A percentile compares a stretch with the other conserved stretches of the same genome.
phyloP scores from a whole-genome alignment of 2,888 invertebrate species.

The Conus canariensis region DNA sequence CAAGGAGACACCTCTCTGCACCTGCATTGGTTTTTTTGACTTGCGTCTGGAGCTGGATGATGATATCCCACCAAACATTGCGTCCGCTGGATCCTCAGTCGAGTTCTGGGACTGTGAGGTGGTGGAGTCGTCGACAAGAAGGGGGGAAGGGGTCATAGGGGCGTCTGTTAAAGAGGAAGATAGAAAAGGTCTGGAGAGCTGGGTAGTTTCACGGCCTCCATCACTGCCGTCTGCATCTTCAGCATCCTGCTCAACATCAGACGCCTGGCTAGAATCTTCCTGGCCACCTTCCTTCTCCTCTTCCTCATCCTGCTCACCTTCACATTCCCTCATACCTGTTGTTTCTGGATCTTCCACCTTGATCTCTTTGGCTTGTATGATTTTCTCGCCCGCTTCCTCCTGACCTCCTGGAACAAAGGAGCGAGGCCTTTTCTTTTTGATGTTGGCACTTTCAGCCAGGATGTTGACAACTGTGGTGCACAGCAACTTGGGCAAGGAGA shows the following conservation, averaged over 20 bases:
- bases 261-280: not conserved
- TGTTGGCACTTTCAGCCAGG: slow-evolving; percentile 1
- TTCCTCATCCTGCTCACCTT: slow-evolving; percentile 7
- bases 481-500: slow-evolving; percentile 33
- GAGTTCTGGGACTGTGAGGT: slow-evolving; percentile 28
- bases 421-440: not conserved
- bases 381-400: not conserved
- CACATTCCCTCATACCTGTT: not conserved
- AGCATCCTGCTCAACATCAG: not conserved
- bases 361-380: not conserved
- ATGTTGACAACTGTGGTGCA: slow-evolving; percentile 36
- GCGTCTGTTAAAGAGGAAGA: slow-evolving; percentile 35
- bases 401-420: not conserved
- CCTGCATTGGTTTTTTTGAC: slow-evolving; percentile 16
- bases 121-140: not conserved
- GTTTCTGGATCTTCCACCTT: not conserved
- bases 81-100: not conserved
- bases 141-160: slow-evolving; percentile 20
- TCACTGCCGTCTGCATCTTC: slow-evolving; percentile 18
- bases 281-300: not conserved
- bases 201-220: slow-evolving; percentile 6
- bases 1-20: not conserved
- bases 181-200: slow-evolving; percentile 18
- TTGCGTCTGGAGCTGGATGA: slow-evolving; percentile 32
- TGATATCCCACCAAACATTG: not conserved